A percentile compares a stretch with the other conserved stretches of the same genome.
These are phyloP conservation scores for Microplitis manilae DNA, from an alignment of 2,888 invertebrate species.

Conservation along the genomic window DNA sequence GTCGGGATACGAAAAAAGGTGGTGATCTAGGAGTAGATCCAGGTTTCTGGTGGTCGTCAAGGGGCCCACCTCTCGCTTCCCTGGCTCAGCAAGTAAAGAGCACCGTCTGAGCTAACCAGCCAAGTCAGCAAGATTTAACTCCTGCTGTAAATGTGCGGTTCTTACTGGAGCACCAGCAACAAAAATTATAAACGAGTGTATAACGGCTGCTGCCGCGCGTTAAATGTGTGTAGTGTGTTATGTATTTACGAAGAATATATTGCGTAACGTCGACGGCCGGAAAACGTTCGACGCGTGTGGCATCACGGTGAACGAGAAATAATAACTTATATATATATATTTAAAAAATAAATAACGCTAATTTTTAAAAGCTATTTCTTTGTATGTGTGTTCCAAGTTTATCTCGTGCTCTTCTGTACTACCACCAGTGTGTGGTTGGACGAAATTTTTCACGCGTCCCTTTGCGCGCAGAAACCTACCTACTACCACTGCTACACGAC, in stretches of 20 bases:
- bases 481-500: not conserved
- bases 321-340: not conserved
- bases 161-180: slow-evolving; percentile 45
- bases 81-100: not conserved
- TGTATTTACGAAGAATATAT: slow-evolving; percentile 66
- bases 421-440: slow-evolving; percentile 12
- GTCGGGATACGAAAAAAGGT: not conserved
- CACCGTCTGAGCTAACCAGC: not conserved
- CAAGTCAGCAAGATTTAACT: slow-evolving; percentile 57
- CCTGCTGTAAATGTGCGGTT: slow-evolving; percentile 40
- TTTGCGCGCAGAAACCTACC: slow-evolving; percentile 35
- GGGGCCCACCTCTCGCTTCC: slow-evolving; percentile 14
- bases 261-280: slow-evolving; percentile 66
- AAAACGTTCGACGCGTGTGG: slow-evolving; percentile 54
- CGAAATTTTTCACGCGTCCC: slow-evolving; percentile 41
- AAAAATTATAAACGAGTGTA: not conserved
- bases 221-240: slow-evolving; percentile 55
- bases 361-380: slow-evolving; percentile 16
- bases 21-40: not conserved
- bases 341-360: too few species aligned
- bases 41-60: not conserved
- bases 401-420: slow-evolving; percentile 7
- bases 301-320: slow-evolving; percentile 24
- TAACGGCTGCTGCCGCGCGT: slow-evolving; percentile 21
- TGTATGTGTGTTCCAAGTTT: slow-evolving; percentile 11